Evolutionary conservation across 2,113 vertebrate species (phyloP), one percentile per base, ranked within the genome.

Genomic region (Malurus cyaneus): DNA sequence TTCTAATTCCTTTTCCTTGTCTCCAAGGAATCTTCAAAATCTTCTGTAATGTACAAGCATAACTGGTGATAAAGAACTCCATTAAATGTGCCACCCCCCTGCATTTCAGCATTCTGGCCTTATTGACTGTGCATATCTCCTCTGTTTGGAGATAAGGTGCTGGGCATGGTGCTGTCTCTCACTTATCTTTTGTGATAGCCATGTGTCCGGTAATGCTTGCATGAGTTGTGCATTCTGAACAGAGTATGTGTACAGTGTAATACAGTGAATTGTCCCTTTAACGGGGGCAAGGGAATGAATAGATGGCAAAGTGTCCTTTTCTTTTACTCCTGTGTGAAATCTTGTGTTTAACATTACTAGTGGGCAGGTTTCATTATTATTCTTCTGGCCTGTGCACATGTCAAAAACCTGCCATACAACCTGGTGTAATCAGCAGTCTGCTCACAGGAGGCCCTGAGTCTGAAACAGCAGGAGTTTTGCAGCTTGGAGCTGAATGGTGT

Each of bases 341-440:
- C 28, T 91, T 89, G n/a, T 70, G 31, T 76, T 70, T 71, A 86
- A 86, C 6, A 3, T 1, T 3, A 24, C 52, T 28, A 11, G n/a
- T 32, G 31, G 28, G n/a, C 65, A 91, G 47, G 44, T 95, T 93
- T 83, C 47, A 7, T 86, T 92, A 56, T 65, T 12, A 10, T 60
- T 80, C 54, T 89, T 52, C 41, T 87, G 61, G 57, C 52, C 52
- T 70, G 16, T 49, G 64, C 28, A 21, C 1, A 2, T 73, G 44
- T 15, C 50, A n/a, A 71, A 96, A 94, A 86, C 67, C 78, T 89
- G 79, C 89, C 47, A 3, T 54, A 29, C 46, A 80, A 74, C 93
- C 92, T 86, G 88, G 71, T 85, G 59, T 87, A 87, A 92, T 88
- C 84, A 85, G 71, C 87, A 95, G 91, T 88, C 87, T 95, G 59